phyloP scores from a whole-genome alignment of 2,888 invertebrate genomes.

The Parnassius smintheus region DNA sequence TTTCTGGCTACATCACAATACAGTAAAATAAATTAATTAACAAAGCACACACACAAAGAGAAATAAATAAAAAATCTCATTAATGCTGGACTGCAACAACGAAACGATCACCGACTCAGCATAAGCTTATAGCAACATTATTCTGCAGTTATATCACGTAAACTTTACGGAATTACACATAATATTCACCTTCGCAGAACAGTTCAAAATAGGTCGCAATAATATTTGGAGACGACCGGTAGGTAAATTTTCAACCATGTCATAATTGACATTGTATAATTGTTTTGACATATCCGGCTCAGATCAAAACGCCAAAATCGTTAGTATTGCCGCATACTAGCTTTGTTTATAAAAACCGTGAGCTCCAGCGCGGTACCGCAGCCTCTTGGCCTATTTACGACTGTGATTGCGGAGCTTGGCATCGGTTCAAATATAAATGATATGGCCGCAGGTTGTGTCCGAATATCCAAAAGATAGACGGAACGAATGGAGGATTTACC shows the following conservation, averaged over 20 bases:
- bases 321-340: slow-evolving; percentile 18
- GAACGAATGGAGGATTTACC: slow-evolving; percentile 7
- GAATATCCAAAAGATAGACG: slow-evolving; percentile 24
- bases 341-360: slow-evolving; percentile 22
- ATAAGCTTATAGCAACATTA: too few relatives aligned
- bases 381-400: slow-evolving; percentile 74
- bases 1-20: too few relatives aligned
- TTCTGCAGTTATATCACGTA: too few relatives aligned
- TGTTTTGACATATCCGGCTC: neutral
- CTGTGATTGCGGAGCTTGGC: slow-evolving; percentile 70
- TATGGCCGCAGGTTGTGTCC: slow-evolving; percentile 41
- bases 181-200: too few relatives aligned
- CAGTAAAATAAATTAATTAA: too few relatives aligned
- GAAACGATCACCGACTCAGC: too few relatives aligned
- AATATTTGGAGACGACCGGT: too few relatives aligned
- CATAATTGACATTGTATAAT: neutral
- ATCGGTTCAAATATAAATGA: slow-evolving; percentile 56
- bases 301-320: slow-evolving; percentile 1
- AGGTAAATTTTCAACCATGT: neutral
- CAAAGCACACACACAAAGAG: too few relatives aligned
- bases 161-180: too few relatives aligned
- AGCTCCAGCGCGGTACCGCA: slow-evolving; percentile 48
- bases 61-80: too few relatives aligned
- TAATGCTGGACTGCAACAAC: too few relatives aligned
- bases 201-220: too few relatives aligned